Percentiles rank a stretch among this genome's conserved stretches.
Evolutionary conservation across 1,140 invertebrate genomes (phyloP).

Genomic region (Zaprionus ghesquierei): DNA sequence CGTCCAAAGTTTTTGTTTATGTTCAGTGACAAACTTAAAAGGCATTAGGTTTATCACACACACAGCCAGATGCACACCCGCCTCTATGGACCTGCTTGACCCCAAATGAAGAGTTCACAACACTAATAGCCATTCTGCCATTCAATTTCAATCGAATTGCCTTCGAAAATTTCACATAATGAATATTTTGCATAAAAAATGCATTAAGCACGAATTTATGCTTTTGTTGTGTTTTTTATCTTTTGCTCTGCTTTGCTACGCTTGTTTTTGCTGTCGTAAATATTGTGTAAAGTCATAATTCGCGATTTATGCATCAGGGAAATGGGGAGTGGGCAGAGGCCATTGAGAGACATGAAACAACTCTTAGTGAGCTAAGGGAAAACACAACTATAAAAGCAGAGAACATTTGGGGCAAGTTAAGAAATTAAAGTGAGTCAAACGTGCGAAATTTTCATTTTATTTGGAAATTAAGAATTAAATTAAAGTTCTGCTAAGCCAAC

Average conservation of each 20-base stretch:
- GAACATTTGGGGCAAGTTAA: too few relatives aligned
- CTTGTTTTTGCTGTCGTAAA: constrained; percentile 38
- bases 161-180: constrained; percentile 31
- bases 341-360: constrained; percentile 49
- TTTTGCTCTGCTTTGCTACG: constrained; percentile 11
- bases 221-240: constrained; percentile 50
- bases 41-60: constrained; percentile 8
- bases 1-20: constrained; percentile 9
- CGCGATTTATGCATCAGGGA: constrained; percentile 49
- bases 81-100: constrained; percentile 29
- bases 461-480: too few relatives aligned
- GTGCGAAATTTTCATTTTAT: too few relatives aligned
- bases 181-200: constrained; percentile 66
- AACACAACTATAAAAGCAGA: background rate
- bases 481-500: too few relatives aligned
- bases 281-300: constrained; percentile 60
- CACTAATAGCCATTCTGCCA: constrained; percentile 3
- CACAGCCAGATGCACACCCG: background rate
- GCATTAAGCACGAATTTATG: constrained; percentile 61
- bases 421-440: too few relatives aligned
- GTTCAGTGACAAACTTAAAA: constrained; percentile 28
- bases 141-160: constrained; percentile 25
- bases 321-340: background rate
- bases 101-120: constrained; percentile 35
- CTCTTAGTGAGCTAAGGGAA: constrained; percentile 38